Base-by-base conservation (phyloP, 2,888 invertebrate species). In the Cryptus viduatorius region DNA sequence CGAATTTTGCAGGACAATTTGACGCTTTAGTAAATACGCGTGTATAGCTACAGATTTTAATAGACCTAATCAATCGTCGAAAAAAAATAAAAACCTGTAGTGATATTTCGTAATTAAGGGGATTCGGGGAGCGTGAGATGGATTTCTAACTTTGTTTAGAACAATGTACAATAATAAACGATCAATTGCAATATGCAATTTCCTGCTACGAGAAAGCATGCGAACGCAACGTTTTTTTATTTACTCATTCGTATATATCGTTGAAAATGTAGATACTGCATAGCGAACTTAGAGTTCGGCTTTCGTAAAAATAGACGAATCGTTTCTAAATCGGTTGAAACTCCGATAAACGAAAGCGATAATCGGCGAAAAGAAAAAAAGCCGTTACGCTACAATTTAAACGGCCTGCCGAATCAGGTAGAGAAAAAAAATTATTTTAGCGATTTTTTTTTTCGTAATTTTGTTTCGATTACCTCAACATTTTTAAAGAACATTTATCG, bases 121-220 rank as follows among this genome's bases (percentile, higher is more conserved):
- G 75, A 64, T 14, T 10, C 29, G 46, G 65, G 19, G 67, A 79
- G 82, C 44, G 59, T 46, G 81, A 65, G 12, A 71, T 64, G 24
- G 67, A 86, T 79, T 86, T 82, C 69, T 78, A 79, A 75, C 50
- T 71, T 81, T 82, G 69, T 84, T 84, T 75, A 79, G 81, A 79
- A 82, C 46, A 73, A 81, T 78, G 84, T 84, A 84, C 79, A 79
- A 83, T 79, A 72, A 86, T 81, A 72, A 84, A 85, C 53, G 72
- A 84, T 37, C 73, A 64, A 75, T 73, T 73, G 53, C 61, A 12
- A 42, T 69, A 64, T 75, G 68, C 19, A 78, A 73, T 73, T 84
- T 31, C 42, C 46, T 46, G 83, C 61, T 64, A 65, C 53, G 71
- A 48, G n/a, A 76, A 73, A 76, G 48, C 65, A 72, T 48, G 50